phyloP scores from a whole-genome alignment of 2,113 vertebrate genomes.

The Syrmaticus mikado region DNA sequence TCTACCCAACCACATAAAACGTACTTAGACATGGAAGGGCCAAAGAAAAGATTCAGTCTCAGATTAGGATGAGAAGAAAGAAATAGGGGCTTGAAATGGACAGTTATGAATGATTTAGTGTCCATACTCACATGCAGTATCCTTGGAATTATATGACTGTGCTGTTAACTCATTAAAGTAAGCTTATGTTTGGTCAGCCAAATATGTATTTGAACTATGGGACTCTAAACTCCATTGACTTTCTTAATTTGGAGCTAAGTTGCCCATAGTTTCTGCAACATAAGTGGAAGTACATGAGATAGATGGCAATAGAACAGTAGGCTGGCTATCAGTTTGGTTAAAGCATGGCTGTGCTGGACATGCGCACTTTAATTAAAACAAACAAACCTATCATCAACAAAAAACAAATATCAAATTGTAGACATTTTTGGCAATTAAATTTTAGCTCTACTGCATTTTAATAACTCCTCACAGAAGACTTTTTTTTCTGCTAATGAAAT shows the following conservation, averaged over 20 bases:
- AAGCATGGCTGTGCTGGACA: neutral
- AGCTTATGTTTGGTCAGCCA: neutral
- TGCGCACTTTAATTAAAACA: neutral
- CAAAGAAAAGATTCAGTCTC: neutral
- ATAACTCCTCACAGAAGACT: neutral
- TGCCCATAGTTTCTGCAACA: neutral
- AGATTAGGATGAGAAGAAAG: neutral
- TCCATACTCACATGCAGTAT: neutral
- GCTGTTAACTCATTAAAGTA: neutral
- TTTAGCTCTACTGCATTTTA: neutral
- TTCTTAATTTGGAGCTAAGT: neutral
- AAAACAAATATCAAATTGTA: neutral
- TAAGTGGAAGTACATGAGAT: neutral
- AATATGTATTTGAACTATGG: neutral
- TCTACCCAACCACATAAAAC: neutral
- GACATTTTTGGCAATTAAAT: neutral
- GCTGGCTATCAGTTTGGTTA: neutral
- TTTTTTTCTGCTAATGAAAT: neutral
- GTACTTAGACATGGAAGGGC: neutral
- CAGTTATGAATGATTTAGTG: neutral
- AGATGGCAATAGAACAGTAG: neutral
- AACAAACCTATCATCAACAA: neutral
- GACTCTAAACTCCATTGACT: neutral
- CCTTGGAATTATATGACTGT: neutral
- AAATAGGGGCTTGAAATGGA: neutral